These are phyloP conservation scores for Pedionomus torquatus DNA, from an alignment of 2,113 vertebrate genomes.

Conservation along the genomic window DNA sequence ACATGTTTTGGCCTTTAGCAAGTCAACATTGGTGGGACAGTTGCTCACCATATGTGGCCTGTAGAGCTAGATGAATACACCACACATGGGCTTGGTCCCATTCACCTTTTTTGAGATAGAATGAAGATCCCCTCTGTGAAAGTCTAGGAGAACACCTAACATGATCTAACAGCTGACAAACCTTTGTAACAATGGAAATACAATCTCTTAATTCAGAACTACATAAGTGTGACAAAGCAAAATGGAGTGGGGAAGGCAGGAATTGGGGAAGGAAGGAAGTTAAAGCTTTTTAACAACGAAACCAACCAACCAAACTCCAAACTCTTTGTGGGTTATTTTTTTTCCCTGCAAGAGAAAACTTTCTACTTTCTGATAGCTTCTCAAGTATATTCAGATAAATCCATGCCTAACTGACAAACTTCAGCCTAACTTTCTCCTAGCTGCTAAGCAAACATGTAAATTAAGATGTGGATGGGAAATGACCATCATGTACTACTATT, in stretches of 20 bases:
- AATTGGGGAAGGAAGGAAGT: background rate
- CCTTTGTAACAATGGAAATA: background rate
- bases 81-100: background rate
- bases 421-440: background rate
- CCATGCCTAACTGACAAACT: background rate
- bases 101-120: background rate
- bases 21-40: background rate
- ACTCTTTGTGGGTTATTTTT: background rate
- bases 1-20: background rate
- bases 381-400: background rate
- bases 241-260: background rate
- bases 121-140: background rate
- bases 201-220: background rate
- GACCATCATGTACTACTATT: background rate
- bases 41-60: background rate
- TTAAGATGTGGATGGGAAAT: background rate
- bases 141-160: background rate
- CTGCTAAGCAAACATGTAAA: background rate
- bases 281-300: background rate
- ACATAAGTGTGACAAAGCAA: background rate
- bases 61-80: background rate
- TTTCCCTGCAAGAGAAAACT: background rate
- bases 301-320: background rate
- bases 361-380: background rate
- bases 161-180: background rate